Base-by-base conservation (phyloP, 2,113 vertebrate genomes). In the Recurvirostra avosetta region DNA sequence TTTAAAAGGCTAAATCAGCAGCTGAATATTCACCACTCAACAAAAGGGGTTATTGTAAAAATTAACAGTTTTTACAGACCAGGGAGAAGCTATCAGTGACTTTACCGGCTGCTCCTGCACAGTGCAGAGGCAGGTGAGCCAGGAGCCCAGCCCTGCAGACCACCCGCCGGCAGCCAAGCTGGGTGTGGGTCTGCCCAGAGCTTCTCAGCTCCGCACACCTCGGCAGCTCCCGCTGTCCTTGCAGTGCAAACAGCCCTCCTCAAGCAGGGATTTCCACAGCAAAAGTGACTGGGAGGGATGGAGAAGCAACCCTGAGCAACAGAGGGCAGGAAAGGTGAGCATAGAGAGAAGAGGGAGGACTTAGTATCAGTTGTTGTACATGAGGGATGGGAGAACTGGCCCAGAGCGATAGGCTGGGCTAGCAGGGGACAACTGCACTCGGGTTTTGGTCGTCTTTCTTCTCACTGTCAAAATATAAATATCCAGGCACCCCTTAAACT, bases 341-440 rank as follows among this genome's bases (percentile, higher is more conserved):
- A 1, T 21, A 50, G 53, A 65, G 45, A 26, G 66, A 59, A 74
- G 49, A 45, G 29, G 22, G 62, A 90, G 19, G 40, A 26, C 50
- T 84, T 58, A 41, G 8, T 53, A 45, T 10, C 58, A 47, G 8
- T 9, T 62, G 21, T 26, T 38, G 59, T 18, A 75, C 29, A 62
- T 0, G 0, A 41, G 8, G 56, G 65, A 55, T 40, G 27, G 53
- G 21, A 84, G 32, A 87, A 47, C 18, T 3, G n/a, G 17, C 45
- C 55, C 47, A n/a, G 71, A 53, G 32, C 0, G 0, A 70, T 2
- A 49, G 66, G 49, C n/a, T 79, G 71, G 21, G 58, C 36, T 88
- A 25, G 41, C 11, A 68, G 23, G 13, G 19, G 19, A 55, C 4
- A 90, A 40, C 2, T 40, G 18, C 71, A 36, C 9, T 34, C 2